phyloP scores from a whole-genome alignment of 2,113 vertebrate species.

The Tetrax tetrax region DNA sequence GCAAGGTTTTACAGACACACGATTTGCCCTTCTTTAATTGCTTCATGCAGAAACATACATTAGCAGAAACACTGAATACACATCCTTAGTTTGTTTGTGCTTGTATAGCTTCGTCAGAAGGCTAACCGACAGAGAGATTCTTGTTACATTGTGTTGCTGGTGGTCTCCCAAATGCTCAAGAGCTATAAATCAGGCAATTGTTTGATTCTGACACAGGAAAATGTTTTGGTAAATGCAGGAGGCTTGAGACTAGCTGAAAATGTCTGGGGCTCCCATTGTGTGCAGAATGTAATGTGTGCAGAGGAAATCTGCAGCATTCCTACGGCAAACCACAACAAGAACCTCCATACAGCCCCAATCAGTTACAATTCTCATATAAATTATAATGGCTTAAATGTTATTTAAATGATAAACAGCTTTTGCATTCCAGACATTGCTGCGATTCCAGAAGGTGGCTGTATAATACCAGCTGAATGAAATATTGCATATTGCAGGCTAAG shows the following conservation, averaged over 20 bases:
- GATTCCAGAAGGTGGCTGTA: conserved; percentile 56
- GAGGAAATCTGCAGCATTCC: conserved; percentile 68
- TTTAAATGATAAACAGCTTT: conserved; percentile 66
- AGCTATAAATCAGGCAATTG: conserved; percentile 52
- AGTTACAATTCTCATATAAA: conserved; percentile 57
- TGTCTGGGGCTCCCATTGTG: conserved; percentile 55
- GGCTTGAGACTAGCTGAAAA: conserved; percentile 28
- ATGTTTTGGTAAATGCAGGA: conserved; percentile 62
- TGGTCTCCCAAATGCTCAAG: neutral
- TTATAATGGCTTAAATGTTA: conserved; percentile 53
- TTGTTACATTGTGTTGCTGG: conserved; percentile 30
- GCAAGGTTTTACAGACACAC: neutral
- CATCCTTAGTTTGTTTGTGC: neutral
- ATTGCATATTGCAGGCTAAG: neutral
- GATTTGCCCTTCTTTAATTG: neutral
- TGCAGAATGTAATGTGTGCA: conserved; percentile 51
- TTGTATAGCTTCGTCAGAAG: neutral
- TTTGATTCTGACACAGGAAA: conserved; percentile 57
- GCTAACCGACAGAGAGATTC: neutral
- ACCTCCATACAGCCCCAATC: conserved; percentile 46
- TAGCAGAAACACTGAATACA: neutral
- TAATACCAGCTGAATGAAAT: conserved; percentile 28
- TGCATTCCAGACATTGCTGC: conserved; percentile 63
- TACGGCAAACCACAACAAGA: conserved; percentile 62
- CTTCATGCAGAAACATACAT: neutral